Base-by-base conservation (phyloP, 2,113 vertebrate genomes). In the Seriola aureovittata region DNA sequence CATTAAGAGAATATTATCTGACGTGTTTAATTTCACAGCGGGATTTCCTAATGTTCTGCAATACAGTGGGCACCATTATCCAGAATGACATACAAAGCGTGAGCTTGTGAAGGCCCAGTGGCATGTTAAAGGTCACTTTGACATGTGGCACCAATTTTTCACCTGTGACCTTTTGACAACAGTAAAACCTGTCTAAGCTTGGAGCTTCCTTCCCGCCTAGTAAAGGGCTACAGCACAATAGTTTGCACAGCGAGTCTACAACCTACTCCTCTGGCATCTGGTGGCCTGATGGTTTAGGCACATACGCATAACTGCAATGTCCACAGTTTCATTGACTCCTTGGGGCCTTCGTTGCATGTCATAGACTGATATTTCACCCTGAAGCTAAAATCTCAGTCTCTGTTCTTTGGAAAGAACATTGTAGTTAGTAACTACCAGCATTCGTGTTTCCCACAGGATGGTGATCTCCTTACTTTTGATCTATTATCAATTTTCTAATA, bases 151-250 rank as follows among this genome's bases (percentile, higher is more conserved):
- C 59, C 59, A 71, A 44, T 85, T 23, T 75, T 75, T 80, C 76
- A 50, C 55, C 63, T 58, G 59, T 71, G 78, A 75, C 78, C 78
- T 85, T 85, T 82, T 1, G 29, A 40, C 67, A 78, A 79, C 69
- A 78, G 65, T 55, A 23, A 65, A 81, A 19, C 46, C 50, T 21
- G 63, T 62, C 76, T 42, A 8, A n/a, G 12, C 16, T 44, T 10
- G 59, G 59, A 46, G 19, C 75, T 36, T 68, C n/a, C 17, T 17
- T 60, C 8, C 40, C 23, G 13, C 34, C 32, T 23, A 16, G 50
- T 17, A 60, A 70, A 46, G 21, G 23, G 4, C 50, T 44, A 10
- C 7, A 66, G 32, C 52, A 38, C 11, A 40, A 21, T 11, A 19
- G n/a, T 62, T 32, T 70, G 14, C 19, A 40, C 40, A 44, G 78